A percentile compares a stretch with the other conserved stretches of the same genome.
These are phyloP conservation scores for Momotus momota DNA, from an alignment of 2,797 vertebrate species.

Conservation along the genomic window DNA sequence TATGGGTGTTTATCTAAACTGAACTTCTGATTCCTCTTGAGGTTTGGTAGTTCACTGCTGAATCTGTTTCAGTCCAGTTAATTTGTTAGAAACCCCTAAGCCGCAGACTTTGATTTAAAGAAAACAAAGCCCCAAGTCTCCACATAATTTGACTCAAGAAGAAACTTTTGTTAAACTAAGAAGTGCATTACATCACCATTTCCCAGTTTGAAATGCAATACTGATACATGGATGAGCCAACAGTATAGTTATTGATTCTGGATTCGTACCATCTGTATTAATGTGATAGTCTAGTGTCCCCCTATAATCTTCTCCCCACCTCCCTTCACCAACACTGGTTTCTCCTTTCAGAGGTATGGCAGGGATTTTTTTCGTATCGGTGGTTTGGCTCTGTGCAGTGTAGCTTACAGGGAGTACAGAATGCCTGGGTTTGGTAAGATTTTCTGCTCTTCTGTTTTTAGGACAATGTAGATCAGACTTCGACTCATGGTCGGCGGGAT, in stretches of 20 bases:
- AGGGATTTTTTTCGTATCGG: not conserved
- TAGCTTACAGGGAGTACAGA: not conserved
- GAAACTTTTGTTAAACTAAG: slow-evolving; percentile 24
- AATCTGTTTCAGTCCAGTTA: slow-evolving; percentile 61
- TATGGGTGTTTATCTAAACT: slow-evolving; percentile 50
- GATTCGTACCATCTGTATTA: not conserved
- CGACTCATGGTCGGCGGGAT: slow-evolving; percentile 83
- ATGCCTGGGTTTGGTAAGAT: not conserved
- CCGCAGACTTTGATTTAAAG: slow-evolving; percentile 37
- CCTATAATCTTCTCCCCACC: not conserved
- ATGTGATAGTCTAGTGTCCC: not conserved
- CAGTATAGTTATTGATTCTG: not conserved
- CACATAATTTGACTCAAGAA: not conserved
- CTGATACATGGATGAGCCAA: not conserved
- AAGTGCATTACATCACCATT: not conserved
- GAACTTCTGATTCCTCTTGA: slow-evolving; percentile 56
- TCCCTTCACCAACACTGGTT: not conserved
- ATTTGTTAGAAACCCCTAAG: slow-evolving; percentile 64
- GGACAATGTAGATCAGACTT: slow-evolving; percentile 90
- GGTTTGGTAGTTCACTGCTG: slow-evolving; percentile 54
- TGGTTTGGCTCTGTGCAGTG: not conserved
- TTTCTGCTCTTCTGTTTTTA: slow-evolving; percentile 75
- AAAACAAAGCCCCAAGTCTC: slow-evolving; percentile 28
- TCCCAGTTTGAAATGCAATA: not conserved
- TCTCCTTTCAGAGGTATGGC: not conserved